Evolutionary conservation across 2,797 vertebrate genomes (phyloP), one percentile per base, ranked within the genome.

Genomic region (Sebastes cheni): DNA sequence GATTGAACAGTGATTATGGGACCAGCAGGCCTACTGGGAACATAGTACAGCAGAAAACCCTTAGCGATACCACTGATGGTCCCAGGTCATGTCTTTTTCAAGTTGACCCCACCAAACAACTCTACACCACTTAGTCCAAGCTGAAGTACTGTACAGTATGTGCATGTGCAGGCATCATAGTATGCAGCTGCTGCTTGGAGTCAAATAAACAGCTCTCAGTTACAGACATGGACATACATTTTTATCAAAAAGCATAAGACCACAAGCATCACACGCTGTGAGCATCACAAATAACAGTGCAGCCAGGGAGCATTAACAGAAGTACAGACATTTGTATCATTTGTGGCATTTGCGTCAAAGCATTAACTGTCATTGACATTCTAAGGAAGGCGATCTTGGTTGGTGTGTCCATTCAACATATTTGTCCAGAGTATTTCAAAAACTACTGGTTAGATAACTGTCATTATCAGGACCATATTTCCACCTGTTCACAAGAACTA

Each of bases 221-320:
- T 70, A 61, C 22, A 70, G 32, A 62, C 4, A 67, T 22, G 5
- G 25, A 69, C 60, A 76, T 50, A 68, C 34, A 66, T 72, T 30
- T 27, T 27, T 23, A 66, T 10, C 64, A 73, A 67, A 34, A 67
- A 75, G 56, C 20, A 1, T 36, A 39, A 73, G 27, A 79, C 55
- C 30, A 73, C 23, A 69, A 23, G 32, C 54, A 69, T 64, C 22
- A 62, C 22, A 61, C 59, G 6, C 23, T 59, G 67, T 81, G 39
- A 71, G 68, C 30, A 39, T 70, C 60, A 73, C 18, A 72, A 61
- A 8, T 25, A 61, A 56, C 29, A 82, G 14, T 68, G 50, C 72
- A 77, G 73, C 79, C 22, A 46, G 29, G 25, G 29, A 71, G 14
- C 42, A 60, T 73, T 75, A 27, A 18, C 36, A 60, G 3, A 52